A percentile compares a stretch with the other conserved stretches of the same genome.
Conservation (phyloP, 2,113 vertebrate species). For the Struthidea cinerea region DNA sequence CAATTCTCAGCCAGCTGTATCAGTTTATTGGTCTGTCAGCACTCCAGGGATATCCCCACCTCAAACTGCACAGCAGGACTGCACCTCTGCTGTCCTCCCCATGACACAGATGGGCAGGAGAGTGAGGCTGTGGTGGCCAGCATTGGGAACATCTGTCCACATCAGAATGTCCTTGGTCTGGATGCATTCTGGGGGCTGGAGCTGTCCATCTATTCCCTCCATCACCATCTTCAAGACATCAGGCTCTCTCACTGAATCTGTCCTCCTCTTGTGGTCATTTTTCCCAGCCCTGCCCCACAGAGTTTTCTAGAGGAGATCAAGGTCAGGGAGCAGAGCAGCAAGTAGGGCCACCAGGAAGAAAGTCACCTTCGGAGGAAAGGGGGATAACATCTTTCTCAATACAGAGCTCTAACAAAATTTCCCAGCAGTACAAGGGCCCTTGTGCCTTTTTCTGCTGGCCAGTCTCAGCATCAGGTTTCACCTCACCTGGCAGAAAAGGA, state of each 20-base stretch:
- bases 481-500: background rate
- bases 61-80: background rate
- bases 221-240: background rate
- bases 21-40: background rate
- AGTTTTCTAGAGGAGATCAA: background rate
- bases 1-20: background rate
- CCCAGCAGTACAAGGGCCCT: background rate
- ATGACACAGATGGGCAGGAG: background rate
- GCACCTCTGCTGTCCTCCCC: background rate
- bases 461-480: background rate
- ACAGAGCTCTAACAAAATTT: background rate
- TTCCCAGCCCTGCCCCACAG: background rate
- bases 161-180: background rate
- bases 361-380: background rate
- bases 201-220: background rate
- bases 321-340: background rate
- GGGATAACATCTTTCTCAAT: background rate
- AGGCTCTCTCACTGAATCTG: background rate
- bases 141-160: accelerated
- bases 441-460: background rate
- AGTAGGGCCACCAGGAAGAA: background rate
- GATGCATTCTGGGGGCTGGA: background rate
- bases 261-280: background rate
- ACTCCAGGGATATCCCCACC: background rate
- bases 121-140: background rate